phyloP scores from a whole-genome alignment of 2,797 vertebrate genomes.

The Myripristis jacobus region DNA sequence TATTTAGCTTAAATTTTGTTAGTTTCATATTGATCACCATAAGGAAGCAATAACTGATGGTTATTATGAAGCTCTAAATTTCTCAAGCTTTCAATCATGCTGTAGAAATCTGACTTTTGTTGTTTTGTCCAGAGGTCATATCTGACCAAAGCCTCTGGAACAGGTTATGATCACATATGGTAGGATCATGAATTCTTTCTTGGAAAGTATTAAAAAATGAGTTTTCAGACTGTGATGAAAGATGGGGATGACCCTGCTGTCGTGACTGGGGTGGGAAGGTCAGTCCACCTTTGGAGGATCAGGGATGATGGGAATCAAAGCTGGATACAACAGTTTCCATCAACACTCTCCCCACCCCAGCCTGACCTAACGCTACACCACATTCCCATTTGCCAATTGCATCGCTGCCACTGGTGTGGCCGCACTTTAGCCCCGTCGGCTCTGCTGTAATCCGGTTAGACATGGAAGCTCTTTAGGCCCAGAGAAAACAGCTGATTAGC shows the following conservation, averaged over 20 bases:
- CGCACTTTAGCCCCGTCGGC: slow-evolving; percentile 52
- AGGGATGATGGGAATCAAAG: slow-evolving; percentile 7
- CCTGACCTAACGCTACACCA: slow-evolving; percentile 53
- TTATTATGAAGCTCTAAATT: no score
- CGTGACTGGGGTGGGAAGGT: slow-evolving; percentile 24
- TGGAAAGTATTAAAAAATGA: neutral
- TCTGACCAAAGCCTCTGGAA: no score
- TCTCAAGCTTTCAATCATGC: no score
- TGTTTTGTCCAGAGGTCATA: no score
- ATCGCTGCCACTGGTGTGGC: slow-evolving; percentile 57
- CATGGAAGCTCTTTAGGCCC: slow-evolving; percentile 51
- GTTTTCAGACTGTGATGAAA: neutral
- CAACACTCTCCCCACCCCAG: slow-evolving; percentile 25
- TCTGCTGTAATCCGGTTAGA: slow-evolving; percentile 73
- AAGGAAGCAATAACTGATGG: no score
- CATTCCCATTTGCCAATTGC: slow-evolving; percentile 71
- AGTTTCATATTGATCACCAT: no score
- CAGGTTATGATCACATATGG: no score
- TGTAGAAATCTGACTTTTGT: no score
- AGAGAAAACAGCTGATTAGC: slow-evolving; percentile 56
- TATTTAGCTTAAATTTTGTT: no score
- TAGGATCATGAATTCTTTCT: neutral
- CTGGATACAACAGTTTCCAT: neutral
- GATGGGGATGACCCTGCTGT: neutral
- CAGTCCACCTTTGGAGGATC: slow-evolving; percentile 16